These are phyloP conservation scores for Intellagama lesueurii DNA, from an alignment of 2,797 vertebrate species.

Conservation along the genomic window DNA sequence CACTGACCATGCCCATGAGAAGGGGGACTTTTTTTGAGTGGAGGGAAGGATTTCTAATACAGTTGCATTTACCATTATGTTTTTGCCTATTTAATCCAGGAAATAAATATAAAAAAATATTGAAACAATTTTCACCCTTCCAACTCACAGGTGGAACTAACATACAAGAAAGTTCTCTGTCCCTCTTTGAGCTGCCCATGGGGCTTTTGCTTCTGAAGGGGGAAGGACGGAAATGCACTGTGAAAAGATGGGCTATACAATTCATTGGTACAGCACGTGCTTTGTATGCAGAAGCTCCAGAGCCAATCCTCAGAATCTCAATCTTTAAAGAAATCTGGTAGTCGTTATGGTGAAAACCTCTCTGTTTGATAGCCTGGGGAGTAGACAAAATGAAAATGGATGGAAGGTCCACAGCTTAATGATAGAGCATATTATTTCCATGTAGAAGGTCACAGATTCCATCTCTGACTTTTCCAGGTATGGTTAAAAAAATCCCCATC, in stretches of 20 bases:
- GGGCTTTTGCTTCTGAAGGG: neutral
- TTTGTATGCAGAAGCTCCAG: neutral
- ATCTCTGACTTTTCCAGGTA: neutral
- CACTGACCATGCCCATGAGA: neutral
- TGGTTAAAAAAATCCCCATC: neutral
- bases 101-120: conserved; percentile 2
- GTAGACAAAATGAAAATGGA: neutral
- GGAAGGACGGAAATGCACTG: neutral
- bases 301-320: neutral
- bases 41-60: neutral
- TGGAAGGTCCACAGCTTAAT: neutral
- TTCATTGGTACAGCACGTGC: neutral
- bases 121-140: neutral
- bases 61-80: neutral
- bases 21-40: neutral
- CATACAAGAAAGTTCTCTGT: neutral
- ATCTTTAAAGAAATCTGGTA: neutral
- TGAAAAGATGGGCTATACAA: neutral
- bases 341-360: neutral
- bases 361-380: neutral
- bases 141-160: neutral
- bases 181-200: neutral
- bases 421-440: neutral
- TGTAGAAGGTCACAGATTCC: neutral
- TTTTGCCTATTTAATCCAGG: neutral